phyloP scores from a whole-genome alignment of 2,888 invertebrate species.

The Pollenia griseotomentosa region DNA sequence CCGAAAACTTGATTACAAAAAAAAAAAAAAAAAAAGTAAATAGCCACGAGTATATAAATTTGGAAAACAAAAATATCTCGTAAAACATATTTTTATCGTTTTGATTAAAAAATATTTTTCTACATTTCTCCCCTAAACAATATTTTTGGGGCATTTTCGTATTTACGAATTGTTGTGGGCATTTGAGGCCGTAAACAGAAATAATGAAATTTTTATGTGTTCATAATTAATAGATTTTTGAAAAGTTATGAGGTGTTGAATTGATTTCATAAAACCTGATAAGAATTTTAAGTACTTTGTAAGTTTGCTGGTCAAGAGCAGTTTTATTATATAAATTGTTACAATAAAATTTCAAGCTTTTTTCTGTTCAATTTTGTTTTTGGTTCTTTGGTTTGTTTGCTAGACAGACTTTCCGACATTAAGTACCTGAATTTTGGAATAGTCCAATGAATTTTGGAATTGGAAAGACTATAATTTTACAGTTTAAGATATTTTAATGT shows the following conservation, averaged over 20 bases:
- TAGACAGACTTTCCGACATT: too few species aligned
- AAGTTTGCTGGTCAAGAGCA: neutral
- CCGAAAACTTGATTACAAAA: slow-evolving; percentile 50
- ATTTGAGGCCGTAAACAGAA: slow-evolving; percentile 20
- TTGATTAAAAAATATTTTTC: slow-evolving; percentile 74
- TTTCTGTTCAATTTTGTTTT: too few species aligned
- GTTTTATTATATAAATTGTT: neutral
- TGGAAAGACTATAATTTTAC: too few species aligned
- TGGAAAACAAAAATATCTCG: slow-evolving; percentile 56
- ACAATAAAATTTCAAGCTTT: neutral
- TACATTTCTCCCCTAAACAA: neutral
- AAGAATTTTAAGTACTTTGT: slow-evolving; percentile 56
- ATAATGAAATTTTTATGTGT: slow-evolving; percentile 64
- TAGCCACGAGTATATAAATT: slow-evolving; percentile 19
- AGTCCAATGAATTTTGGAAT: too few species aligned
- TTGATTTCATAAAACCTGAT: slow-evolving; percentile 70
- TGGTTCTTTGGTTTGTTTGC: too few species aligned
- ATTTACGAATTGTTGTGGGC: neutral
- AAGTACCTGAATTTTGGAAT: too few species aligned
- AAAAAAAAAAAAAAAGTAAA: slow-evolving; percentile 14
- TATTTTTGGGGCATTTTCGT: slow-evolving; percentile 10
- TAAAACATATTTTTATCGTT: slow-evolving; percentile 76
- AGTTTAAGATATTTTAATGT: too few species aligned
- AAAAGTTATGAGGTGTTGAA: slow-evolving; percentile 73
- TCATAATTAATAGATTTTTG: slow-evolving; percentile 70